A percentile compares a stretch with the other conserved stretches of the same genome.
Conservation (phyloP, 1,140 invertebrate genomes). For the Copidosoma floridanum region DNA sequence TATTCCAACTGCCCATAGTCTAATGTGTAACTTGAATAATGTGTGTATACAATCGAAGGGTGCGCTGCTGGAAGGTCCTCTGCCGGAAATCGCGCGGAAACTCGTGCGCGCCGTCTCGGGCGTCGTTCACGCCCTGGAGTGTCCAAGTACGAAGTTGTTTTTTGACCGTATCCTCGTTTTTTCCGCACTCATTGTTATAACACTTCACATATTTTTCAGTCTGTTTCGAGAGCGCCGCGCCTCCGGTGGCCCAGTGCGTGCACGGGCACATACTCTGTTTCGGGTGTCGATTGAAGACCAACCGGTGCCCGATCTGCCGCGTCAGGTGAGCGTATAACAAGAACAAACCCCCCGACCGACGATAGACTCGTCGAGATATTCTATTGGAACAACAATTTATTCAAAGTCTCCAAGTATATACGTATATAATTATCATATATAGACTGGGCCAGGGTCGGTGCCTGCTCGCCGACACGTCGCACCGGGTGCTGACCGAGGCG, state of each 20-base stretch:
- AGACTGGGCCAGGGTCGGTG: constrained; percentile 57
- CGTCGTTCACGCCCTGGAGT: constrained; percentile 61
- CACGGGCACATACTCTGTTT: constrained; percentile 67
- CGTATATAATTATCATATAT: no score
- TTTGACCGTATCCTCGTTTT: constrained; percentile 46
- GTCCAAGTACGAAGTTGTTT: no score
- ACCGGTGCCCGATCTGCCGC: constrained; percentile 64
- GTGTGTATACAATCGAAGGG: background rate
- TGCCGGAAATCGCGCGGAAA: constrained; percentile 47
- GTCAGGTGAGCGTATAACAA: no score
- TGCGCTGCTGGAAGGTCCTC: constrained; percentile 40
- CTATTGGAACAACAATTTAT: no score
- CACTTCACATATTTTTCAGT: constrained; percentile 15
- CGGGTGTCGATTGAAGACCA: constrained; percentile 60
- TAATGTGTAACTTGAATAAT: constrained; percentile 4
- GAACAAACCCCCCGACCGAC: no score
- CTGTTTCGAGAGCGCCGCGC: constrained; percentile 61
- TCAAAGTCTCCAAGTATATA: no score
- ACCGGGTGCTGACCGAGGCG: constrained; percentile 47
- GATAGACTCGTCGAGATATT: no score
- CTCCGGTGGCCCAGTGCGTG: constrained; percentile 66
- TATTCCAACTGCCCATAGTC: no score
- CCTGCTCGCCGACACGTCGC: constrained; percentile 60
- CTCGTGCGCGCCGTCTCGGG: constrained; percentile 51
- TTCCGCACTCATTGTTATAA: background rate